Evolutionary conservation across 2,888 invertebrate species (phyloP).

Genomic region (Rhingia rostrata): DNA sequence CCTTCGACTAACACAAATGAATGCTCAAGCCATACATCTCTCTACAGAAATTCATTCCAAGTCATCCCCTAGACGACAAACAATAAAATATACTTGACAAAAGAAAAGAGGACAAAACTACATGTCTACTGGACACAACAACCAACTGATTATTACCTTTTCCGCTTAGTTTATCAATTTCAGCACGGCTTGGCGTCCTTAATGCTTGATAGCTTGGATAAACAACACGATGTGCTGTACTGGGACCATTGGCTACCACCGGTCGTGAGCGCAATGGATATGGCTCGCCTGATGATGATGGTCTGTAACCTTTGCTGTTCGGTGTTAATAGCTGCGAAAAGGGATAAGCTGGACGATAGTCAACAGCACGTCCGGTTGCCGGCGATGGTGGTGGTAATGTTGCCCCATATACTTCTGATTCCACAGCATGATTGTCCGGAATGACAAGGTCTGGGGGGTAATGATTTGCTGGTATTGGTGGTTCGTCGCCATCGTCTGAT

Average conservation of each 20-base stretch:
- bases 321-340: constrained; percentile 79
- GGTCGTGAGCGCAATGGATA: constrained; percentile 57
- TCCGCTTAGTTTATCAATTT: constrained; percentile 77
- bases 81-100: constrained; percentile 23
- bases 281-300: constrained; percentile 41
- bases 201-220: constrained; percentile 73
- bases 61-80: constrained; percentile 5
- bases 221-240: constrained; percentile 63
- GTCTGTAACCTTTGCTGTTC: constrained; percentile 72
- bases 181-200: constrained; percentile 76
- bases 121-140: constrained; percentile 25
- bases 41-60: constrained; percentile 19
- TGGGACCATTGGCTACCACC: constrained; percentile 21
- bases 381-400: constrained; percentile 61
- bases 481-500: neutral
- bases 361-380: constrained; percentile 80
- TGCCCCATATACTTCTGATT: constrained; percentile 42
- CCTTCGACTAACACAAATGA: neutral
- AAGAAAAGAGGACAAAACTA: neutral
- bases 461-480: constrained; percentile 55
- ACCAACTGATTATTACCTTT: constrained; percentile 73
- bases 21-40: neutral
- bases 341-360: constrained; percentile 80
- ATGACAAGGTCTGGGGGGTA: constrained; percentile 54
- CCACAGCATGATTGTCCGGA: constrained; percentile 42